These are phyloP conservation scores for Theretra japonica DNA, from an alignment of 2,888 invertebrate species.

Conservation along the genomic window DNA sequence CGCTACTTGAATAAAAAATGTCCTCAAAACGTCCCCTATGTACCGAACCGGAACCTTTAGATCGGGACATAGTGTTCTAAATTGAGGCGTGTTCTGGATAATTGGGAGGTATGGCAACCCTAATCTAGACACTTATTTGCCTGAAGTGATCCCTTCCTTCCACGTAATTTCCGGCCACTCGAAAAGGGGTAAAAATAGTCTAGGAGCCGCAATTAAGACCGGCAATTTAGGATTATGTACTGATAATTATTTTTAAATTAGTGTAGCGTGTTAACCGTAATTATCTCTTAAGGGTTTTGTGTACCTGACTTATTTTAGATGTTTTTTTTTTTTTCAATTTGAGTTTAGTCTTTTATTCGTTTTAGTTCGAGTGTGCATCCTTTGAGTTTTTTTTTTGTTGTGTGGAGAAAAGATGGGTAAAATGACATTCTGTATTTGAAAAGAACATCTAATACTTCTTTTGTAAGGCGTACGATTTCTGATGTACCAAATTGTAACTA, in stretches of 20 bases:
- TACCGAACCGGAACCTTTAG: not conserved
- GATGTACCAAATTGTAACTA: no score
- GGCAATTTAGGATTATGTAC: slow-evolving; percentile 60
- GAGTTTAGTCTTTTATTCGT: not conserved
- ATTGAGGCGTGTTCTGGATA: not conserved
- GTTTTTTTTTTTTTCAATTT: not conserved
- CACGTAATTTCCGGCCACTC: slow-evolving; percentile 74
- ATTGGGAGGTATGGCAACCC: slow-evolving; percentile 41
- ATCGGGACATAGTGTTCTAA: not conserved
- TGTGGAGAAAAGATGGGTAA: no score
- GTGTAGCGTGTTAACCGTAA: slow-evolving; percentile 35
- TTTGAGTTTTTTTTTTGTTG: no score
- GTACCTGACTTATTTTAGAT: not conserved
- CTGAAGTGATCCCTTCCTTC: slow-evolving; percentile 72
- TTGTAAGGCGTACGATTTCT: no score
- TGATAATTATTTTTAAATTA: slow-evolving; percentile 40
- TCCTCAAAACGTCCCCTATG: not conserved
- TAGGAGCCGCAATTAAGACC: slow-evolving; percentile 71
- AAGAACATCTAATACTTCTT: no score
- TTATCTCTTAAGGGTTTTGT: slow-evolving; percentile 23
- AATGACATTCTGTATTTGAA: no score
- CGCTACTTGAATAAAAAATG: not conserved
- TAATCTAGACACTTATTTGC: slow-evolving; percentile 72
- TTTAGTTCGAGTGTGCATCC: not conserved
- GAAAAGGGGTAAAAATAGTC: slow-evolving; percentile 61